A percentile compares a stretch with the other conserved stretches of the same genome.
Conservation (phyloP, 2,888 invertebrate genomes). For the Brenthis ino region DNA sequence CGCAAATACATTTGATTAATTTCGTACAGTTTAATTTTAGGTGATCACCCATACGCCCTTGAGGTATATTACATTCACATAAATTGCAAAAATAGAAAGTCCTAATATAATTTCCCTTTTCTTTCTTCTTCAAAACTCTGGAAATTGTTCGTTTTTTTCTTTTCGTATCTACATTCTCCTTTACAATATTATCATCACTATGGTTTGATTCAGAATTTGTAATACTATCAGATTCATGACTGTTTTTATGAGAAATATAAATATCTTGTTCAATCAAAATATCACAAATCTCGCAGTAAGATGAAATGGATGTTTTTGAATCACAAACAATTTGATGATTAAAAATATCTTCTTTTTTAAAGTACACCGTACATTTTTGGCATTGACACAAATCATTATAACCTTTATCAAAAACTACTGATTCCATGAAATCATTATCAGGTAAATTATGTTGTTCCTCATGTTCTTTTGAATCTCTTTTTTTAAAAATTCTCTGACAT, state of each 20-base stretch:
- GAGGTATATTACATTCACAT: slow-evolving; percentile 57
- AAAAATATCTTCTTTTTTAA: slow-evolving; percentile 35
- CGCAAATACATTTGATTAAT: slow-evolving; percentile 50
- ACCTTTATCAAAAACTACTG: slow-evolving; percentile 46
- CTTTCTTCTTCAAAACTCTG: not conserved
- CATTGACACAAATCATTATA: slow-evolving; percentile 56
- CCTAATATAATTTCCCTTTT: not conserved
- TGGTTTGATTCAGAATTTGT: no score
- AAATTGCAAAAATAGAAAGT: slow-evolving; percentile 50
- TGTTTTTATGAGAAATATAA: slow-evolving; percentile 18
- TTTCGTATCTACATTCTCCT: not conserved
- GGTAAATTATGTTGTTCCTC: slow-evolving; percentile 55
- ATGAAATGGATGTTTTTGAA: slow-evolving; percentile 44
- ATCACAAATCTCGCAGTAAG: slow-evolving; percentile 59
- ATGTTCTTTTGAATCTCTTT: slow-evolving; percentile 55
- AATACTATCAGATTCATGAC: slow-evolving; percentile 1
- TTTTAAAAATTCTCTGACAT: slow-evolving; percentile 58
- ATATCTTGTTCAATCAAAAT: slow-evolving; percentile 51
- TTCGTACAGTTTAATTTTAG: slow-evolving; percentile 48
- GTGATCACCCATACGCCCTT: slow-evolving; percentile 47
- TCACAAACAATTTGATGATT: slow-evolving; percentile 54
- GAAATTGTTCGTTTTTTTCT: not conserved
- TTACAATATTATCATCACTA: not conserved
- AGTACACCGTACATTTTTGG: slow-evolving; percentile 59
- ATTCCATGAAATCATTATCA: slow-evolving; percentile 45